These are phyloP conservation scores for Cyaniris semiargus DNA, from an alignment of 2,888 invertebrate genomes.

Conservation along the genomic window DNA sequence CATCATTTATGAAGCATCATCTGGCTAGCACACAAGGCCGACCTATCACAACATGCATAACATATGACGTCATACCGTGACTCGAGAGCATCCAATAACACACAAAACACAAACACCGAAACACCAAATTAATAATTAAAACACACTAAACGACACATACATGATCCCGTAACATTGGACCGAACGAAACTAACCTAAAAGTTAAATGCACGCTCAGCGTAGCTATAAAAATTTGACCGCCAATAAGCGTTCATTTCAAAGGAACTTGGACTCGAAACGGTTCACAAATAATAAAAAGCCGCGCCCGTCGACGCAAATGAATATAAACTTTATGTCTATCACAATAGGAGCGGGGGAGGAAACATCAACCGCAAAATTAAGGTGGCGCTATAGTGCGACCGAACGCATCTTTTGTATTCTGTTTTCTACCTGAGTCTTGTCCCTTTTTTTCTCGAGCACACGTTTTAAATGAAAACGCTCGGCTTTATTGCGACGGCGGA, in stretches of 20 bases:
- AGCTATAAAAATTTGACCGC: slow-evolving; percentile 71
- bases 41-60: slow-evolving; percentile 30
- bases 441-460: slow-evolving; percentile 64
- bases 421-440: slow-evolving; percentile 71
- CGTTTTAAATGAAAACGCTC: slow-evolving; percentile 37
- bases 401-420: slow-evolving; percentile 69
- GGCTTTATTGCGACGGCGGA: slow-evolving; percentile 45
- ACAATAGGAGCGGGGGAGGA: slow-evolving; percentile 33
- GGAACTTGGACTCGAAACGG: slow-evolving; percentile 57
- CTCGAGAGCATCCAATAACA: slow-evolving; percentile 39
- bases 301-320: slow-evolving; percentile 40
- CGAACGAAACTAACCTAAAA: slow-evolving; percentile 71
- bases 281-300: slow-evolving; percentile 38
- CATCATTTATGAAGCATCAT: slow-evolving; percentile 11
- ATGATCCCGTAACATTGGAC: slow-evolving; percentile 54
- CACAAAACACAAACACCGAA: slow-evolving; percentile 43
- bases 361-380: slow-evolving; percentile 30
- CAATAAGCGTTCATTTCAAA: slow-evolving; percentile 62
- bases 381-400: slow-evolving; percentile 47
- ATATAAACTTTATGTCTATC: slow-evolving; percentile 47
- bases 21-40: background rate
- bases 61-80: slow-evolving; percentile 22
- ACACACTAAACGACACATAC: slow-evolving; percentile 46
- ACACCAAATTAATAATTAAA: slow-evolving; percentile 41
- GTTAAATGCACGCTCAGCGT: slow-evolving; percentile 54